These are phyloP conservation scores for Dendrocopos noguchii DNA, from an alignment of 2,113 vertebrate species.

Conservation along the genomic window DNA sequence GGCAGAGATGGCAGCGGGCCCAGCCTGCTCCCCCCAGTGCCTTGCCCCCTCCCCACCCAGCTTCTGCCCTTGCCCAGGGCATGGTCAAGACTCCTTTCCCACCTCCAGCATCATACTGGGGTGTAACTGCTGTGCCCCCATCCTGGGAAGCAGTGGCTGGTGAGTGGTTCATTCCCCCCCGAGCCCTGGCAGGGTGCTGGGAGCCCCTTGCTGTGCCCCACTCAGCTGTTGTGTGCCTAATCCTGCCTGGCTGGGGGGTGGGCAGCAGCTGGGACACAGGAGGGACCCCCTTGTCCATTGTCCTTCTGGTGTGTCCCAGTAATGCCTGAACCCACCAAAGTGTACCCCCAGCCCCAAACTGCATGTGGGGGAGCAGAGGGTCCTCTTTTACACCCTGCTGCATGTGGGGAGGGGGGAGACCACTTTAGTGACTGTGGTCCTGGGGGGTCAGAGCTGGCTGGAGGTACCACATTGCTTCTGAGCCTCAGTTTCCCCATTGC, in stretches of 20 bases:
- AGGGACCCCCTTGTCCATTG: slow-evolving; percentile 34
- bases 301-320: neutral
- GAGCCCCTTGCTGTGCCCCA: neutral
- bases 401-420: neutral
- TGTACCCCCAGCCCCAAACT: neutral
- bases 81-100: neutral
- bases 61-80: neutral
- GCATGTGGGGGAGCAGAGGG: accelerated
- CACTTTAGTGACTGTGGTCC: neutral
- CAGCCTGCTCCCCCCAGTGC: neutral
- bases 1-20: slow-evolving; percentile 9
- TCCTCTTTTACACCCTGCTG: neutral
- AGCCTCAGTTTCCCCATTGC: neutral
- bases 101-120: neutral
- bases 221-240: slow-evolving; percentile 37
- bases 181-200: neutral
- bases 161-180: accelerated
- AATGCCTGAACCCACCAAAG: neutral
- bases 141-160: neutral
- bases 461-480: neutral
- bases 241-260: neutral
- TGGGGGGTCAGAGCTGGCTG: too few species aligned
- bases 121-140: neutral
- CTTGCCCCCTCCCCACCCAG: neutral
- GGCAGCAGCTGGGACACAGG: neutral